Conservation (phyloP, 2,113 vertebrate species). For the Vireo altiloquus region DNA sequence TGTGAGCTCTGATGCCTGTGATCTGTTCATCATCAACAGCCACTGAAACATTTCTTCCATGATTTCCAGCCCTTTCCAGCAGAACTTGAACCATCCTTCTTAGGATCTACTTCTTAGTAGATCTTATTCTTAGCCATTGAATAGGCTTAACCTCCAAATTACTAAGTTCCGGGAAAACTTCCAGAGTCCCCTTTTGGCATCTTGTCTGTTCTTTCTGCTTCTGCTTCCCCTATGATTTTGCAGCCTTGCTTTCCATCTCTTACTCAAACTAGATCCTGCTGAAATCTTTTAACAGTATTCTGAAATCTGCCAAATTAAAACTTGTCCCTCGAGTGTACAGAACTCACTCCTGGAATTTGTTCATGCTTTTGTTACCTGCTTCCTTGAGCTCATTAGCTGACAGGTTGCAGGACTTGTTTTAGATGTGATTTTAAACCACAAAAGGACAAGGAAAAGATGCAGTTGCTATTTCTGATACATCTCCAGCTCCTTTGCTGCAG, state of each 20-base stretch:
- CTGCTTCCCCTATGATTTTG: not conserved
- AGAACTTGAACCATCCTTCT: not conserved
- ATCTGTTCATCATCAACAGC: not conserved
- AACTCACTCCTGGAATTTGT: not conserved
- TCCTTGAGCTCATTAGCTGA: not conserved
- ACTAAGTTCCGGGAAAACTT: not conserved
- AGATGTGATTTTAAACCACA: not conserved
- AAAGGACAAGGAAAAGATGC: not conserved
- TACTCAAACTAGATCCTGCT: not conserved
- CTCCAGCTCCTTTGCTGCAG: not conserved
- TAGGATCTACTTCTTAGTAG: not conserved
- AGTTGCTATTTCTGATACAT: not conserved
- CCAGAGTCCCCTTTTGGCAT: not conserved
- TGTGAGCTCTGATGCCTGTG: not conserved
- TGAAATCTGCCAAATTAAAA: not conserved
- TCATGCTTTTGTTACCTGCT: not conserved
- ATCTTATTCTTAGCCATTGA: too few relatives aligned
- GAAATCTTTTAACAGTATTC: not conserved
- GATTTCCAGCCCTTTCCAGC: not conserved
- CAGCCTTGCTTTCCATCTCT: not conserved
- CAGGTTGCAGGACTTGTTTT: not conserved
- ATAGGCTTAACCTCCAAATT: not conserved
- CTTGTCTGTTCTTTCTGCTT: not conserved
- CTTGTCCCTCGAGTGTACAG: not conserved
- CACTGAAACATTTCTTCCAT: not conserved